Evolutionary conservation across 2,113 vertebrate species (phyloP).

Genomic region (Gobius niger): DNA sequence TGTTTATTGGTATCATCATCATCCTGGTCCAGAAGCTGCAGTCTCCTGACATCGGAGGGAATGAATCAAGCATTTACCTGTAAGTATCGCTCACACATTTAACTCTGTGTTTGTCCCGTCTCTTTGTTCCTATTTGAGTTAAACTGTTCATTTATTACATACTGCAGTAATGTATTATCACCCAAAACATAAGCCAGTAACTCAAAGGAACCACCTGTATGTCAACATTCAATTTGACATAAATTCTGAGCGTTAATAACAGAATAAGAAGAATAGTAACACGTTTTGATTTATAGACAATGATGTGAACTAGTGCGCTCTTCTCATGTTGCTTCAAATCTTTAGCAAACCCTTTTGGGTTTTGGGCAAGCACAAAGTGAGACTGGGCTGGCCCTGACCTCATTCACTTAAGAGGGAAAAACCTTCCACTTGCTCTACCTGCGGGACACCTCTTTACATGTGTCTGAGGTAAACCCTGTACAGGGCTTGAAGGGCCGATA

Average conservation of each 20-base stretch:
- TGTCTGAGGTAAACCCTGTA: not conserved
- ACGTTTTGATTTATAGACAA: not conserved
- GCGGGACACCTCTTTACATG: not conserved
- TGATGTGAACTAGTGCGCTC: too few relatives aligned
- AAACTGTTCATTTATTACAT: not conserved
- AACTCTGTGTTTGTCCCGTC: not conserved
- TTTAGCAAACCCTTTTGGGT: too few relatives aligned
- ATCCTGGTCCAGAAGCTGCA: conserved; percentile 99
- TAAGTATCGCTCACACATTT: conserved; percentile 74
- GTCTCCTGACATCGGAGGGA: conserved; percentile 96
- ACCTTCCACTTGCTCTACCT: not conserved
- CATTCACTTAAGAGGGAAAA: not conserved
- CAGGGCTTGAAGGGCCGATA: not conserved
- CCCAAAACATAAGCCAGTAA: not conserved
- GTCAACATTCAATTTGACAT: too few relatives aligned
- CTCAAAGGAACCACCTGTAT: too few relatives aligned
- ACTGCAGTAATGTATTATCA: not conserved
- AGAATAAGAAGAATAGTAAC: not conserved
- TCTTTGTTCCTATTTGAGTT: not conserved
- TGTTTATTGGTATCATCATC: conserved; percentile 96
- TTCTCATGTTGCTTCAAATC: too few relatives aligned
- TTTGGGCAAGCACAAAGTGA: not conserved
- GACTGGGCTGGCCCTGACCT: not conserved
- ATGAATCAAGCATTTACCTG: conserved; percentile 99
- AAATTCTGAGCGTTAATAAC: not conserved